Evolutionary conservation across 2,797 vertebrate genomes (phyloP).

Genomic region (Anisognathus igniventris): DNA sequence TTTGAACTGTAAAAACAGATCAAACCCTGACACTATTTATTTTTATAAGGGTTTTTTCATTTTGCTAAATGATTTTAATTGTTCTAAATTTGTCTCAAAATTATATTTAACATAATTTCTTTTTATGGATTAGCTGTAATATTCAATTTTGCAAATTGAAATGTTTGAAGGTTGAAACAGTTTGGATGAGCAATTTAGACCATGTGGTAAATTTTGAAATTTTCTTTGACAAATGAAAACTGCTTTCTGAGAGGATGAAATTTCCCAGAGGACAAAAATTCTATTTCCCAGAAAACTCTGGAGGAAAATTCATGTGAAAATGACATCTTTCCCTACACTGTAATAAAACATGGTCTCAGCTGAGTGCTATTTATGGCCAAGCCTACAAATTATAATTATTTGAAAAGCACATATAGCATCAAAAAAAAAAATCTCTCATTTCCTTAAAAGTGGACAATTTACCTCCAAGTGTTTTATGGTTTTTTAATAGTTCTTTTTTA

Average conservation of each 20-base stretch:
- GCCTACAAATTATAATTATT: not conserved
- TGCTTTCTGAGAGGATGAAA: constrained; percentile 14
- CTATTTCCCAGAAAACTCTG: not conserved
- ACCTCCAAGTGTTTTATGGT: not conserved
- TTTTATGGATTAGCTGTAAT: not conserved
- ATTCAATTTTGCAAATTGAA: not conserved
- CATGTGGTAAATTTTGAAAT: not conserved
- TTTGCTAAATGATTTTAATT: not conserved
- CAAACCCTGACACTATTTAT: not conserved
- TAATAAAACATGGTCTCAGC: not conserved
- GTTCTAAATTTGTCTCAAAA: not conserved
- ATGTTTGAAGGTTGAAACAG: not conserved
- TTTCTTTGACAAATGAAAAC: constrained; percentile 25
- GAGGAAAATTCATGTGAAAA: constrained; percentile 28
- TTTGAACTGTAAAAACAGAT: not conserved
- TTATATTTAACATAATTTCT: not conserved
- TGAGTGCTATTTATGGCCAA: not conserved
- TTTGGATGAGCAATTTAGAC: not conserved
- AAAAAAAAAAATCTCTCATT: not conserved
- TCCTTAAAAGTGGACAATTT: not conserved
- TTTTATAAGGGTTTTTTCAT: not conserved
- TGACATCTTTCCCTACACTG: not conserved
- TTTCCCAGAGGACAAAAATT: constrained; percentile 36
- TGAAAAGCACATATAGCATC: not conserved
- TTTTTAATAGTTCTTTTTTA: not conserved